phyloP scores from a whole-genome alignment of 2,888 invertebrate species.

The Spodoptera exigua region DNA sequence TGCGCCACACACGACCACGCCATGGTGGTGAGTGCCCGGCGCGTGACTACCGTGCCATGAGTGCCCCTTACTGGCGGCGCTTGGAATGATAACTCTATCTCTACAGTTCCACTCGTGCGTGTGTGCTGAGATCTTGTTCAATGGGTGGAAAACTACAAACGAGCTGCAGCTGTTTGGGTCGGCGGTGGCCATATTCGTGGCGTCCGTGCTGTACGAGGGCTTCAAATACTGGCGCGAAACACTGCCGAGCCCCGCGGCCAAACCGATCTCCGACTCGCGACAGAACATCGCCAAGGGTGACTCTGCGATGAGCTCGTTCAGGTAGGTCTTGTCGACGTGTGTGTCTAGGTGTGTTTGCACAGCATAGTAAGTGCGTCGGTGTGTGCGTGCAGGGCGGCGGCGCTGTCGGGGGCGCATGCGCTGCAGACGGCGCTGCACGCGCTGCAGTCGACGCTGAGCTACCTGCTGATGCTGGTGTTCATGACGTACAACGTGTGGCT shows the following conservation, averaged over 20 bases:
- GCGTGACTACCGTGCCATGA: too few relatives aligned
- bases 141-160: constrained; percentile 93
- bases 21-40: constrained; percentile 76
- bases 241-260: constrained; percentile 56
- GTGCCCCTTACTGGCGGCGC: too few relatives aligned
- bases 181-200: constrained; percentile 95
- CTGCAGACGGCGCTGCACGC: constrained; percentile 96
- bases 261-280: constrained; percentile 72
- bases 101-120: constrained; percentile 94
- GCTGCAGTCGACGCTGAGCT: constrained; percentile 96
- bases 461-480: constrained; percentile 98
- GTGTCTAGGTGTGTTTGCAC: too few relatives aligned
- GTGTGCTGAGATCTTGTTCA: constrained; percentile 93
- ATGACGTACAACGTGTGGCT: constrained; percentile 99
- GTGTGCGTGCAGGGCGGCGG: constrained; percentile 13
- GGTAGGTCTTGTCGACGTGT: neutral
- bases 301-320: constrained; percentile 1
- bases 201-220: constrained; percentile 97
- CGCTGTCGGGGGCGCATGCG: constrained; percentile 91
- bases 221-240: constrained; percentile 94
- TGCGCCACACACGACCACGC: constrained; percentile 67
- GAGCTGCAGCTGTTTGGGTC: constrained; percentile 95
- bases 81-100: neutral
- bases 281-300: constrained; percentile 79
- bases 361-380: too few relatives aligned